Base-by-base conservation (phyloP, 2,113 vertebrate genomes). In the Dasyprocta punctata region DNA sequence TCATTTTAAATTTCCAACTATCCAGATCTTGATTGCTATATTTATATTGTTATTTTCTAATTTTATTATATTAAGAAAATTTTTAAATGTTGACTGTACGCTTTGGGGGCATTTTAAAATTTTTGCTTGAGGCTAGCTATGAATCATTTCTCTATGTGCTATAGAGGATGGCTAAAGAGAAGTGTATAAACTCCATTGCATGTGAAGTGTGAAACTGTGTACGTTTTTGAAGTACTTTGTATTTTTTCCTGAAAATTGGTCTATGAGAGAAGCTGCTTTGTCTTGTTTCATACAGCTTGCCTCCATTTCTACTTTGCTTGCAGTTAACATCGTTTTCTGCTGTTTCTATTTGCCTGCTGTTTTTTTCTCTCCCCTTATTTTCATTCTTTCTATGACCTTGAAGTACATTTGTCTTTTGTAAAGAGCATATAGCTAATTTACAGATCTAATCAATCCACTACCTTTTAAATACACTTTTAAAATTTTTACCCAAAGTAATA, bases 1-100 rank as follows among this genome's bases (percentile, higher is more conserved):
- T 94, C 36, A 81, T n/a, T 78, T 94, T 92, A 92, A 91, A 92
- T 44, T 86, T 92, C 28, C 49, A 86, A 94, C 12, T 81, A 16
- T 1, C 58, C 58, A 38, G 87, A 44, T 89, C 77, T 56, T 44
- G 69, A 77, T 69, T n/a, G 65, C 13, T 86, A 5, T 56, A 75
- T 75, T 75, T 93, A 88, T 93, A 69, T 54, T 28, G 1, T 63
- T 86, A 89, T 60, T 71, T 78, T 73, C 67, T 96, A 84, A 92
- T 54, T 82, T 38, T 60, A 65, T 54, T 87, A 30, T 38, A 65
- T 3, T 41, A 81, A 89, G 2, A 92, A 86, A 33, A 61, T 5
- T 19, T 92, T 61, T 6, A 86, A 92, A 75, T 95, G 26, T 69
- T n/a, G 5, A 54, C 44, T 36, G 0, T 36, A 73, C 60, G 44